Evolutionary conservation across 2,113 vertebrate genomes (phyloP).

Genomic region (Plectropomus leopardus): DNA sequence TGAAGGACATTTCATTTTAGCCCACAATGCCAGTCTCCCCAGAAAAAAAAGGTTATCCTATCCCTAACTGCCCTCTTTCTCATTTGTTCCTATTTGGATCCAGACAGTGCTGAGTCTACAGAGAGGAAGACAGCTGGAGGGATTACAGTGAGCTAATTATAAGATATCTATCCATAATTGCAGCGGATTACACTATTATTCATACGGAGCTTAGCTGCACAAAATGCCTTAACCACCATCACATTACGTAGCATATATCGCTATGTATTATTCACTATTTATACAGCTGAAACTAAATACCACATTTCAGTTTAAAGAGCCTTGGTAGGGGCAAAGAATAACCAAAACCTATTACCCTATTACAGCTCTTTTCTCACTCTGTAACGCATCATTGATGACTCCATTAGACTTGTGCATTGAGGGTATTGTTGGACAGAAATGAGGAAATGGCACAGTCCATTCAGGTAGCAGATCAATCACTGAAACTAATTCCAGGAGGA

Average conservation of each 20-base stretch:
- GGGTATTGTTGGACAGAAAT: constrained; percentile 55
- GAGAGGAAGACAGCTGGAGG: constrained; percentile 65
- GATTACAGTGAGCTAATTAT: constrained; percentile 76
- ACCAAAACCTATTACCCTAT: constrained; percentile 42
- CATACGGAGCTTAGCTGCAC: constrained; percentile 59
- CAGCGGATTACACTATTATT: constrained; percentile 69
- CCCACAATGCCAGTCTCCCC: constrained; percentile 28
- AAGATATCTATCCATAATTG: constrained; percentile 73
- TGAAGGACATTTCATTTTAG: constrained; percentile 52
- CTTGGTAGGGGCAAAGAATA: constrained; percentile 32
- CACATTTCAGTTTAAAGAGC: constrained; percentile 47
- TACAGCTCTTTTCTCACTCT: constrained; percentile 35
- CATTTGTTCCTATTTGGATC: constrained; percentile 49
- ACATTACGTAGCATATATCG: constrained; percentile 51
- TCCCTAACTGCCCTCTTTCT: constrained; percentile 50
- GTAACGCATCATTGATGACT: constrained; percentile 59
- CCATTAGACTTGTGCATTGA: constrained; percentile 43
- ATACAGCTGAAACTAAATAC: constrained; percentile 57
- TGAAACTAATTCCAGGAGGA: constrained; percentile 38
- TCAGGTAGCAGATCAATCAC: constrained; percentile 54
- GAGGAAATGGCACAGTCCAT: constrained; percentile 52
- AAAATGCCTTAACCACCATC: constrained; percentile 61
- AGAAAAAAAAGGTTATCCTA: constrained; percentile 40
- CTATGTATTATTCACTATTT: constrained; percentile 65
- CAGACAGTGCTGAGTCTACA: constrained; percentile 57